Conservation (phyloP, 2,888 invertebrate species). For the Cryptops parisi region DNA sequence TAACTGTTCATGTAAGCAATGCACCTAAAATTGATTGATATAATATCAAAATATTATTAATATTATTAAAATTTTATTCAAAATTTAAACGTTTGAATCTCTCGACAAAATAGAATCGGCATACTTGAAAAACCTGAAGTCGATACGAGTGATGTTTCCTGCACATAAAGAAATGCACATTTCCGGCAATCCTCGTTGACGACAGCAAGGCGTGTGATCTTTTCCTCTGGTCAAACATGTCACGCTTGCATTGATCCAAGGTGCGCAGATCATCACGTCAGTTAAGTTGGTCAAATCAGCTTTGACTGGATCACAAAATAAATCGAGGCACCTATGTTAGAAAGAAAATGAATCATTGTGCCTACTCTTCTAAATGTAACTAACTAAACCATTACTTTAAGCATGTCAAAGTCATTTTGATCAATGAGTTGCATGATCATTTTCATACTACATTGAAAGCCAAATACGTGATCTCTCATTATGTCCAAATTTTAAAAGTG, state of each 20-base stretch:
- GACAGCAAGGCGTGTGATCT: constrained; percentile 69
- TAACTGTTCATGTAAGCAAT: constrained; percentile 66
- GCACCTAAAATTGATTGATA: too few relatives aligned
- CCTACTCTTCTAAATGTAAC: too few relatives aligned
- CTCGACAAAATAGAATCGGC: neutral
- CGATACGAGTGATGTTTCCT: constrained; percentile 59
- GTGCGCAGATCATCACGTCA: constrained; percentile 77
- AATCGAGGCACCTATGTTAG: constrained; percentile 47
- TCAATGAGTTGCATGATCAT: too few relatives aligned
- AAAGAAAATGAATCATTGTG: neutral
- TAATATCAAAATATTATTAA: too few relatives aligned
- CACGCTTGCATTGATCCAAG: constrained; percentile 69
- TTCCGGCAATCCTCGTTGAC: constrained; percentile 55
- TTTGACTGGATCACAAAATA: constrained; percentile 58
- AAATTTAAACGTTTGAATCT: neutral
- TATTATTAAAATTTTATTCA: too few relatives aligned
- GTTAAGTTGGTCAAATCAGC: constrained; percentile 47
- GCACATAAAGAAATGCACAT: constrained; percentile 61
- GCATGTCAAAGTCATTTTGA: too few relatives aligned
- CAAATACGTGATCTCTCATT: neutral
- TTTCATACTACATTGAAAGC: neutral
- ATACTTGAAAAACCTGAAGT: constrained; percentile 68
- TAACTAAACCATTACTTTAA: too few relatives aligned
- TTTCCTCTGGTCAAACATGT: constrained; percentile 61
- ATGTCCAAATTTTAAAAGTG: neutral